A percentile compares a stretch with the other conserved stretches of the same genome.
These are phyloP conservation scores for Rotaria magnacalcarata DNA, from an alignment of 2,888 invertebrate genomes.

Conservation along the genomic window DNA sequence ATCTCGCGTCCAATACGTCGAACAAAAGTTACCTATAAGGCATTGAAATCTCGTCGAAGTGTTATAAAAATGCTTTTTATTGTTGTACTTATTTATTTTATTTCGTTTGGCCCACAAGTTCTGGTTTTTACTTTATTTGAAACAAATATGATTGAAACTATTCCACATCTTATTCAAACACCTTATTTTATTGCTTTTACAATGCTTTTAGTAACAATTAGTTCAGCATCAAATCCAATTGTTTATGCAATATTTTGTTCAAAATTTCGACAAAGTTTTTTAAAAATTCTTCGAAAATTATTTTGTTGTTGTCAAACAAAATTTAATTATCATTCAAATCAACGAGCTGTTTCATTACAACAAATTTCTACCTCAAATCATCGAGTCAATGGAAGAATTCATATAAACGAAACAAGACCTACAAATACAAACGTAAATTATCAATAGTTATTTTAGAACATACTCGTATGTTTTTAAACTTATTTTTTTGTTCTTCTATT, in stretches of 20 bases:
- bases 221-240: constrained; percentile 34
- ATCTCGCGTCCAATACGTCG: neutral
- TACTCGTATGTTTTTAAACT: no score
- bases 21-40: neutral
- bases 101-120: constrained; percentile 15
- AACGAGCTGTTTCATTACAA: neutral
- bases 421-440: neutral
- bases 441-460: neutral
- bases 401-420: neutral
- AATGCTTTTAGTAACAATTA: neutral
- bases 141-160: neutral
- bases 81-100: constrained; percentile 27
- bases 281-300: neutral
- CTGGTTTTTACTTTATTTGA: neutral
- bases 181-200: constrained; percentile 17
- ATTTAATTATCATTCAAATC: neutral
- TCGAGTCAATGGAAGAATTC: neutral
- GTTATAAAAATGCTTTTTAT: constrained; percentile 34
- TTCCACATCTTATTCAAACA: neutral
- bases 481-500: no score
- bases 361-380: neutral
- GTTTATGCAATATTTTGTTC: constrained; percentile 29
- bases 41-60: constrained; percentile 30
- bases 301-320: neutral
- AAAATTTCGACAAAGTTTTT: constrained; percentile 4